Evolutionary conservation across 2,888 invertebrate genomes (phyloP).

Genomic region (Hirudinaria manillensis): DNA sequence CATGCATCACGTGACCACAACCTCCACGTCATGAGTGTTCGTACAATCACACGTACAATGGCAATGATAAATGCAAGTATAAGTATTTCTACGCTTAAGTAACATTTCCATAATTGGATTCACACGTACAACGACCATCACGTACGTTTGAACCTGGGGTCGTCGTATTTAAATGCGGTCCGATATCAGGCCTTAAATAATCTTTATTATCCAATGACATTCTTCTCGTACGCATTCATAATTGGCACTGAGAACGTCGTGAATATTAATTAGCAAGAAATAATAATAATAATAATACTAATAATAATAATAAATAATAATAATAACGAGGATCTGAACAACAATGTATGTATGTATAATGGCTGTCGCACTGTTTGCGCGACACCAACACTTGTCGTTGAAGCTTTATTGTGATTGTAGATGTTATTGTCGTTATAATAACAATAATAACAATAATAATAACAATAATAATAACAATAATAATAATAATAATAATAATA

Average conservation of each 20-base stretch:
- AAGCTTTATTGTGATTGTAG: too few relatives aligned
- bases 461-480: neutral
- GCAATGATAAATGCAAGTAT: too few relatives aligned
- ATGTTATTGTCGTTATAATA: too few relatives aligned
- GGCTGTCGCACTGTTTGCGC: neutral
- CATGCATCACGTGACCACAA: too few relatives aligned
- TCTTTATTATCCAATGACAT: neutral
- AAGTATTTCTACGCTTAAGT: too few relatives aligned
- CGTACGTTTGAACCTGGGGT: neutral
- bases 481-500: too few relatives aligned
- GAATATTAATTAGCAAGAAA: neutral
- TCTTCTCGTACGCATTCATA: conserved; percentile 6
- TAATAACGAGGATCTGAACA: neutral
- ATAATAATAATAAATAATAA: neutral
- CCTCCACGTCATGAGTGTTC: too few relatives aligned
- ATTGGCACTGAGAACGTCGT: neutral
- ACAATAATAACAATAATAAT: too few relatives aligned
- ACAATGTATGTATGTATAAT: conserved; percentile 11
- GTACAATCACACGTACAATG: too few relatives aligned
- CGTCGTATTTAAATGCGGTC: too few relatives aligned
- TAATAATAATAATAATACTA: neutral
- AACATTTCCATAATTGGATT: neutral
- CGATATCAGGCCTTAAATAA: neutral
- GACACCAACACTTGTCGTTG: conserved; percentile 1
- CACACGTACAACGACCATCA: neutral